These are phyloP conservation scores for Hyperopisus bebe DNA, from an alignment of 2,113 vertebrate species.

Conservation along the genomic window DNA sequence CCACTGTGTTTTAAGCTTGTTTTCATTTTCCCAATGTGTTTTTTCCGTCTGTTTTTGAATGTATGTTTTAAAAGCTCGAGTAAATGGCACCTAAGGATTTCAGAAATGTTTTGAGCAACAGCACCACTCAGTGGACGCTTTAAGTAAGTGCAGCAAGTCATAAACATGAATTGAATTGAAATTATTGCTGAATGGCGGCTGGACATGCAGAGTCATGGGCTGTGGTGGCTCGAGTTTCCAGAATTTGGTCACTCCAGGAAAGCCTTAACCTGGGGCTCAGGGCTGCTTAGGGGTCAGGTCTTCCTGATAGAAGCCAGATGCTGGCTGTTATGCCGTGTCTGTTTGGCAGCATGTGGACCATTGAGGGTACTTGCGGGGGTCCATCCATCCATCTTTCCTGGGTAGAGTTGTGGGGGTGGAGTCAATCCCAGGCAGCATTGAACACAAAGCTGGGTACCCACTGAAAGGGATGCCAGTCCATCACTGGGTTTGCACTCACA, in stretches of 20 bases:
- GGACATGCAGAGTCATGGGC: background rate
- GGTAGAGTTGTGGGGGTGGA: background rate
- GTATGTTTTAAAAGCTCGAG: background rate
- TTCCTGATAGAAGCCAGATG: background rate
- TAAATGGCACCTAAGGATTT: background rate
- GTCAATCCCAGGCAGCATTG: background rate
- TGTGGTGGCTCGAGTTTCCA: background rate
- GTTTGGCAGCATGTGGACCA: background rate
- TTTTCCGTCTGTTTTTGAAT: background rate
- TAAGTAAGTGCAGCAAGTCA: constrained; percentile 5
- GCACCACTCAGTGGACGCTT: constrained; percentile 43
- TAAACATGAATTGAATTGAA: background rate
- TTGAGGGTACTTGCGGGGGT: background rate
- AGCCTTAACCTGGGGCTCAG: background rate
- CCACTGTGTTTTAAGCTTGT: background rate
- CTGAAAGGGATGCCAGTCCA: background rate
- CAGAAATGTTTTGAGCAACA: background rate
- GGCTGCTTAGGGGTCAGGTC: background rate
- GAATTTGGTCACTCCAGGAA: background rate
- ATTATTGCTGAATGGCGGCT: background rate
- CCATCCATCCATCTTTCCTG: background rate
- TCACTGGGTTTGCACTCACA: background rate
- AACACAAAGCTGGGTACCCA: background rate
- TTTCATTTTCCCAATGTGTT: background rate
- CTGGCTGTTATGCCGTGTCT: background rate